Percentiles rank a stretch among this genome's conserved stretches.
Evolutionary conservation across 2,888 invertebrate genomes (phyloP).

Genomic region (Nemapogon koenigi): DNA sequence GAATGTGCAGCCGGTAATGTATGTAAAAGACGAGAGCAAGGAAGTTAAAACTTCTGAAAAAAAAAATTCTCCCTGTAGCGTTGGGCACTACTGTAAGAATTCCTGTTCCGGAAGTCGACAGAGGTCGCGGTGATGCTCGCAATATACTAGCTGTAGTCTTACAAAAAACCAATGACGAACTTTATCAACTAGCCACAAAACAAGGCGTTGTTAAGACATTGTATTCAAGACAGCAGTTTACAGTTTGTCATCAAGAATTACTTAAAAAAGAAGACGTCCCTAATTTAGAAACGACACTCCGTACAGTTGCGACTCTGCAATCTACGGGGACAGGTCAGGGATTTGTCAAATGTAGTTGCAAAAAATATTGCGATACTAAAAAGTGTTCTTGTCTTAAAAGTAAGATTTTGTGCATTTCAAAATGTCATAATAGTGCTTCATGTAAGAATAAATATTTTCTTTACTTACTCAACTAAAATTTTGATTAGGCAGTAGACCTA

Average conservation of each 20-base stretch:
- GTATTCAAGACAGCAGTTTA: too few relatives aligned
- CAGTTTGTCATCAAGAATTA: too few relatives aligned
- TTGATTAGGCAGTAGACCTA: not conserved
- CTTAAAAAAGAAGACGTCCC: too few relatives aligned
- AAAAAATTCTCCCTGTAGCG: not conserved
- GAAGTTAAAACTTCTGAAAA: not conserved
- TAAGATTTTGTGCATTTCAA: conserved; percentile 3
- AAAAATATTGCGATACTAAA: conserved; percentile 6
- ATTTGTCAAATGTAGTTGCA: conserved; percentile 8
- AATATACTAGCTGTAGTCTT: not conserved
- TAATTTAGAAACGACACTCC: conserved; percentile 1
- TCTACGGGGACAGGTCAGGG: conserved; percentile 7
- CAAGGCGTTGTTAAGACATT: too few relatives aligned
- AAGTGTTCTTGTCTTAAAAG: conserved; percentile 1
- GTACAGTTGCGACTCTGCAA: conserved; percentile 7
- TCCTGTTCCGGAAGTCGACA: too few relatives aligned
- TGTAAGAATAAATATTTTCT: not conserved
- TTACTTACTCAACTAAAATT: not conserved
- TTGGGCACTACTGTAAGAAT: too few relatives aligned
- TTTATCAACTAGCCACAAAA: too few relatives aligned
- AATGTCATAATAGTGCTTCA: conserved; percentile 1
- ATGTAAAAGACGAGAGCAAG: not conserved
- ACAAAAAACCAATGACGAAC: too few relatives aligned
- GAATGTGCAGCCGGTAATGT: too few relatives aligned
- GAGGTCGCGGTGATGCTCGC: too few relatives aligned